Conservation (phyloP, 2,113 vertebrate species). For the Eulacestoma nigropectus region DNA sequence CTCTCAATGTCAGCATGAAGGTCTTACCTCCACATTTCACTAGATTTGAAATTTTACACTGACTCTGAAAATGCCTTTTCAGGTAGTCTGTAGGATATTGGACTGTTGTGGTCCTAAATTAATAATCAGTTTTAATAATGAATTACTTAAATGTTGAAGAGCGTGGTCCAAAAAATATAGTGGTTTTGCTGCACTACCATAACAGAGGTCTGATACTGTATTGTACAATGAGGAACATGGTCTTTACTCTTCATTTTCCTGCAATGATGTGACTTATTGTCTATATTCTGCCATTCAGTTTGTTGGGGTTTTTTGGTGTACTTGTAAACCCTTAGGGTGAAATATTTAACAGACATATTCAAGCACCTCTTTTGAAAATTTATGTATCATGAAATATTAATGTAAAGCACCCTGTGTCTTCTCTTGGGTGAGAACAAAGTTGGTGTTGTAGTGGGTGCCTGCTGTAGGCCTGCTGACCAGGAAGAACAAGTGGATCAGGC, state of each 20-base stretch:
- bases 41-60: neutral
- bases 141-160: neutral
- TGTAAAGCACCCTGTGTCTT: neutral
- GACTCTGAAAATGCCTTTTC: neutral
- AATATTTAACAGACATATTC: neutral
- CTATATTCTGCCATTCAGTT: neutral
- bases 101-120: neutral
- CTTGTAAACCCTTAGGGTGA: neutral
- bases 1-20: neutral
- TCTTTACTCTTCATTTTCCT: neutral
- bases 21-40: neutral
- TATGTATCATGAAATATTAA: neutral
- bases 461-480: neutral
- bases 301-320: neutral
- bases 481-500: neutral
- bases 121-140: neutral
- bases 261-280: neutral
- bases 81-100: neutral
- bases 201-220: neutral
- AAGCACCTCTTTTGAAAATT: neutral
- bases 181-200: neutral
- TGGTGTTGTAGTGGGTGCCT: neutral
- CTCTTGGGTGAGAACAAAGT: neutral
- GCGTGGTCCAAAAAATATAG: neutral
- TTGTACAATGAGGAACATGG: neutral